Evolutionary conservation across 1,140 invertebrate genomes (phyloP), one percentile per base, ranked within the genome.

Genomic region (Coenobita brevimanus): DNA sequence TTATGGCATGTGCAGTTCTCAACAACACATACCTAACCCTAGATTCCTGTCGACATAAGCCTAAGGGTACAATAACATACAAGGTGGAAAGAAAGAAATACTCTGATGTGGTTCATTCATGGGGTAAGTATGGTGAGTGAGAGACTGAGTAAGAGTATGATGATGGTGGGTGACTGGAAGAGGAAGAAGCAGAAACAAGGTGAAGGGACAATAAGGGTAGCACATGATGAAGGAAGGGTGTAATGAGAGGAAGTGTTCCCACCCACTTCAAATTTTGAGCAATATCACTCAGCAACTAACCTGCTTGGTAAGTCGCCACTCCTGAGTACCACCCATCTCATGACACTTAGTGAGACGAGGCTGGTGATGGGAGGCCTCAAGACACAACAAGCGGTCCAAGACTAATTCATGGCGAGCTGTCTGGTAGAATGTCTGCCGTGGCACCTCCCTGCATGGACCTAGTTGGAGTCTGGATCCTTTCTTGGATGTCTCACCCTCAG

Each of bases 331-430:
- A 24, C 96, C 95, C 94, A 97, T 96, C 92, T 98, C 97, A 92
- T 98, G 97, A 91, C 98, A 99, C 93, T 99, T 99, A 82, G 95
- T 95, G 10, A 99, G 92, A 69, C 95, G 93, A 0, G 97, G 96
- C 64, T 92, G 91, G 46, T 94, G 92, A 64, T 94, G 92, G 2
- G 93, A 93, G 2, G 96, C 95, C 93, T 98, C 97, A 82, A 99
- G 91, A 92, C 98, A 99, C 0, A 98, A 92, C 33, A 97, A 93
- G 89, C 97, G 95, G 1, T 96, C 96, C 41, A 99, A 93, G 21
- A 98, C 95, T n/a, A 99, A 92, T 92, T 98, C 97, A 82, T 95
- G 94, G 84, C 96, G 96, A 82, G 96, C 95, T 0, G 97, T 98
- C 92, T 98, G 95, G 90, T 95, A 75, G 62, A 90, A 90, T 13